Conservation (phyloP, 2,113 vertebrate species). For the Anhinga anhinga region DNA sequence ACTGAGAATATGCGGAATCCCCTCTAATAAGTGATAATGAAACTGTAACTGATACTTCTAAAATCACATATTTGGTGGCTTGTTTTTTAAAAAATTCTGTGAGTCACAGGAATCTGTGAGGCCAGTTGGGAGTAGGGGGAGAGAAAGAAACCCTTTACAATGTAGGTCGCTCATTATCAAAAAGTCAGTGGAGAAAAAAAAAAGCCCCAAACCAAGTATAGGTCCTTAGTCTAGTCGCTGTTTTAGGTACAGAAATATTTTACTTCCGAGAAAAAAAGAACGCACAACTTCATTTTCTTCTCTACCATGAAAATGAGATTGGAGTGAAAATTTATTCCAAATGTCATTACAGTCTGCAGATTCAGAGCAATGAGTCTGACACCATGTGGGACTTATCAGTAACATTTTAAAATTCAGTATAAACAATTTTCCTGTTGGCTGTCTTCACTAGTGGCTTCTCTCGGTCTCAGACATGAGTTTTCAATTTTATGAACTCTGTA, state of each 20-base stretch:
- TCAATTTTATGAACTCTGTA: neutral
- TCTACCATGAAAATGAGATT: neutral
- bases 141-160: neutral
- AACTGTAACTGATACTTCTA: conserved; percentile 36
- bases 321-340: neutral
- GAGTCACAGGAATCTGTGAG: conserved; percentile 59
- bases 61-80: conserved; percentile 55
- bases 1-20: conserved; percentile 19
- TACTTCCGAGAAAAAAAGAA: neutral
- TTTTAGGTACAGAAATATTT: neutral
- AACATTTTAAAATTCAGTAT: neutral
- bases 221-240: neutral
- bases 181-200: conserved; percentile 5
- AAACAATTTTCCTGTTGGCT: neutral
- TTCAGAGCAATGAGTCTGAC: neutral
- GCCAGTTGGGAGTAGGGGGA: neutral
- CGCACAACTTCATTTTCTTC: neutral
- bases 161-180: neutral
- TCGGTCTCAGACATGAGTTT: neutral
- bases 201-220: neutral
- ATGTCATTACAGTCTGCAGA: neutral
- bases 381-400: neutral
- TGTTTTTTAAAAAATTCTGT: conserved; percentile 53
- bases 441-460: neutral
- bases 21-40: conserved; percentile 24